These are phyloP conservation scores for Lordiphosa andalusiaca DNA, from an alignment of 2,888 invertebrate species.

Conservation along the genomic window DNA sequence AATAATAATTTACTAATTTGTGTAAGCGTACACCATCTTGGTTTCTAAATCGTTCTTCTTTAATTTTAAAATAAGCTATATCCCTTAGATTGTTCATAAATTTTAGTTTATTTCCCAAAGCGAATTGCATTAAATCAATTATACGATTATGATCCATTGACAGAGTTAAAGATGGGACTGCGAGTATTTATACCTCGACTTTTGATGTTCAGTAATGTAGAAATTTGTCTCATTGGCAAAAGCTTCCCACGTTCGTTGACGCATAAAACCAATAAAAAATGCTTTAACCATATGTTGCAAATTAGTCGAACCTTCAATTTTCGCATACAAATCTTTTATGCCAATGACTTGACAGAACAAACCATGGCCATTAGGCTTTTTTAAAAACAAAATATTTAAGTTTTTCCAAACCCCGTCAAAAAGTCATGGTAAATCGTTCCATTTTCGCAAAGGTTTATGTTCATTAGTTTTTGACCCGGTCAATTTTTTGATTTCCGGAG, in stretches of 20 bases:
- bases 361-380: conserved; percentile 93
- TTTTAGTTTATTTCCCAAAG: conserved; percentile 86
- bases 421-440: conserved; percentile 97
- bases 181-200: conserved; percentile 91
- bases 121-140: conserved; percentile 86
- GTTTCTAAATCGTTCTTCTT: conserved; percentile 86
- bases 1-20: conserved; percentile 34
- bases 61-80: conserved; percentile 85
- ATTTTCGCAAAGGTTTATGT: conserved; percentile 89
- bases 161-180: conserved; percentile 86
- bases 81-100: conserved; percentile 85
- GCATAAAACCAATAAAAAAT: conserved; percentile 93
- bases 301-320: conserved; percentile 93
- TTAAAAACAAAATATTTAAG: conserved; percentile 91
- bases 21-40: conserved; percentile 83
- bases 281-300: conserved; percentile 93
- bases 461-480: conserved; percentile 92
- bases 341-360: conserved; percentile 93
- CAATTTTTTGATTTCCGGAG: conserved; percentile 91
- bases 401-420: conserved; percentile 89
- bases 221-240: conserved; percentile 93
- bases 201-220: conserved; percentile 92
- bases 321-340: conserved; percentile 93
- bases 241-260: conserved; percentile 92
- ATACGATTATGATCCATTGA: conserved; percentile 85